A percentile compares a stretch with the other conserved stretches of the same genome.
Evolutionary conservation across 2,888 invertebrate genomes (phyloP).

Genomic region (Drosophila longiperda): DNA sequence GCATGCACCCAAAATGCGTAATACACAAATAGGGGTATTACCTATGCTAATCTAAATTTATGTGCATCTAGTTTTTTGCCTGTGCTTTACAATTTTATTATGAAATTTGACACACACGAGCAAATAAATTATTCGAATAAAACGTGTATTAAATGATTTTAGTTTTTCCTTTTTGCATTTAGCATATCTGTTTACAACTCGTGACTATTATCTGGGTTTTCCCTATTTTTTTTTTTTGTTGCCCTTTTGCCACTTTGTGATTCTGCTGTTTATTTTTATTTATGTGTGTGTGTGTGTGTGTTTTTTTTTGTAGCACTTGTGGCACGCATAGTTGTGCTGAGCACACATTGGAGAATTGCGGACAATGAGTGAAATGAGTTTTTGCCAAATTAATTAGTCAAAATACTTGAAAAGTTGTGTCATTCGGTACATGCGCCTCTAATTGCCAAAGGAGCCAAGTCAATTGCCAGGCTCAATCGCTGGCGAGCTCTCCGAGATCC

Average conservation of each 20-base stretch:
- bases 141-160: background rate
- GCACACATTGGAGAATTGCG: slow-evolving; percentile 61
- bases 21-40: slow-evolving; percentile 23
- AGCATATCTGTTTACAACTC: slow-evolving; percentile 1
- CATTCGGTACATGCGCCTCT: slow-evolving; percentile 31
- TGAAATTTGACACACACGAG: background rate
- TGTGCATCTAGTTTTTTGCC: slow-evolving; percentile 51
- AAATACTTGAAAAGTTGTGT: slow-evolving; percentile 48
- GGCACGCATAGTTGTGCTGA: slow-evolving; percentile 61
- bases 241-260: background rate
- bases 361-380: slow-evolving; percentile 36
- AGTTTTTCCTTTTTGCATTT: background rate
- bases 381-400: slow-evolving; percentile 70
- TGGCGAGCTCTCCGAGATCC: slow-evolving; percentile 29
- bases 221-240: background rate
- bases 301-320: slow-evolving; percentile 28
- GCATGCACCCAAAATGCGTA: slow-evolving; percentile 54
- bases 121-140: background rate
- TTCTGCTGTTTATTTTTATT: slow-evolving; percentile 1
- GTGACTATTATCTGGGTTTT: slow-evolving; percentile 20
- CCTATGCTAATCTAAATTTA: slow-evolving; percentile 65
- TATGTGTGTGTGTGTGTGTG: background rate
- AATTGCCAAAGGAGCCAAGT: slow-evolving; percentile 38
- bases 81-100: background rate
- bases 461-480: slow-evolving; percentile 47